Percentiles rank a stretch among this genome's conserved stretches.
These are phyloP conservation scores for Tenthredo distinguenda DNA, from an alignment of 2,888 invertebrate species.

Conservation along the genomic window DNA sequence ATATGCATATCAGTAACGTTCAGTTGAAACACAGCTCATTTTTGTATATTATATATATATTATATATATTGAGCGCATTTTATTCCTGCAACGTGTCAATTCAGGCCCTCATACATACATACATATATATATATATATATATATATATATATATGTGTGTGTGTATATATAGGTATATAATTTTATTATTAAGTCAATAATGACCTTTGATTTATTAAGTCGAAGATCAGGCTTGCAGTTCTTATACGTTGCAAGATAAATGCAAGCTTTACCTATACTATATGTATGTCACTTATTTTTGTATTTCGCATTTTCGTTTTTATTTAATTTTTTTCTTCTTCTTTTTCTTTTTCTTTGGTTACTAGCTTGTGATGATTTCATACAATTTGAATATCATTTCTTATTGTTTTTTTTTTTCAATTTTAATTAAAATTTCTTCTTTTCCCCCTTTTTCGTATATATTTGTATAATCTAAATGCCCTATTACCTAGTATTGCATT, in stretches of 20 bases:
- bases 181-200: neutral
- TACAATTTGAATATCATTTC: neutral
- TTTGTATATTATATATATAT: no score
- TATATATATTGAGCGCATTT: neutral
- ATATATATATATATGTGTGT: no score
- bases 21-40: no score
- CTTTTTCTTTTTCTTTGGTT: neutral
- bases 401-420: neutral
- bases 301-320: neutral
- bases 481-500: slow-evolving; percentile 58
- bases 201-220: neutral
- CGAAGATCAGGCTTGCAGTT: neutral
- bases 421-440: neutral
- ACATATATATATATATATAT: no score
- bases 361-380: neutral
- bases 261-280: neutral
- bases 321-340: neutral
- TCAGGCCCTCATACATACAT: neutral
- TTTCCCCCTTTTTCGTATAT: neutral
- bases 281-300: no score
- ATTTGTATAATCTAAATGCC: slow-evolving; percentile 16
- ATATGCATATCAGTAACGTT: neutral
- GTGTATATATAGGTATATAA: no score
- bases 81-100: neutral
- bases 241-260: neutral